These are phyloP conservation scores for Cyclopterus lumpus DNA, from an alignment of 2,797 vertebrate genomes.

Conservation along the genomic window DNA sequence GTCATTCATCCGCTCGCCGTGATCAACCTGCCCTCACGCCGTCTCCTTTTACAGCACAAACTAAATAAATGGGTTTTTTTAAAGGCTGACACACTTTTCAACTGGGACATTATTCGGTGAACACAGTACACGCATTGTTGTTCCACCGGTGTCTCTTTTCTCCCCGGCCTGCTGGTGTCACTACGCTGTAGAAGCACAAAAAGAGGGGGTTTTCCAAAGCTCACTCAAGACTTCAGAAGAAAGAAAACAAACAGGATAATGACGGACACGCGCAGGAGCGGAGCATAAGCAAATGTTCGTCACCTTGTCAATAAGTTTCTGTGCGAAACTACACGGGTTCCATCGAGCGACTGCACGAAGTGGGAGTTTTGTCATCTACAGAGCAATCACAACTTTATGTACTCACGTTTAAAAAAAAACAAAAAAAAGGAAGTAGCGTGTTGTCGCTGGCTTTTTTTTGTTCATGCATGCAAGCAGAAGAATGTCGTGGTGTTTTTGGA, in stretches of 20 bases:
- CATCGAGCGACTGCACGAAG: too few species aligned
- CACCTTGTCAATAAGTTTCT: too few species aligned
- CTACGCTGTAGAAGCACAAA: constrained; percentile 8
- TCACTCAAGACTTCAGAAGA: background rate
- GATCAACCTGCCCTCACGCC: background rate
- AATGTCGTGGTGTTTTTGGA: background rate
- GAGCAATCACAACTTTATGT: too few species aligned
- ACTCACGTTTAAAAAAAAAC: too few species aligned
- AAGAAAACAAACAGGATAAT: too few species aligned
- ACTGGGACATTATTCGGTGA: background rate
- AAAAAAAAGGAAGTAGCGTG: too few species aligned
- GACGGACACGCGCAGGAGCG: too few species aligned
- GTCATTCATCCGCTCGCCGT: constrained; percentile 12
- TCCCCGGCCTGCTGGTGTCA: constrained; percentile 33
- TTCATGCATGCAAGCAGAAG: background rate
- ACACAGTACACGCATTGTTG: background rate
- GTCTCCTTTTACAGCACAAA: background rate
- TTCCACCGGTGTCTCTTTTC: constrained; percentile 17
- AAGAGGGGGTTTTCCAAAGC: constrained; percentile 21
- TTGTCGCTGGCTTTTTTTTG: too few species aligned
- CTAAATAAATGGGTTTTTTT: too few species aligned
- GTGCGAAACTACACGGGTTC: background rate
- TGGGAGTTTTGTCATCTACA: too few species aligned
- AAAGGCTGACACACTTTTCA: background rate
- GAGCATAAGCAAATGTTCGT: too few species aligned